phyloP scores from a whole-genome alignment of 2,113 vertebrate species.

The Acrocephalus arundinaceus region DNA sequence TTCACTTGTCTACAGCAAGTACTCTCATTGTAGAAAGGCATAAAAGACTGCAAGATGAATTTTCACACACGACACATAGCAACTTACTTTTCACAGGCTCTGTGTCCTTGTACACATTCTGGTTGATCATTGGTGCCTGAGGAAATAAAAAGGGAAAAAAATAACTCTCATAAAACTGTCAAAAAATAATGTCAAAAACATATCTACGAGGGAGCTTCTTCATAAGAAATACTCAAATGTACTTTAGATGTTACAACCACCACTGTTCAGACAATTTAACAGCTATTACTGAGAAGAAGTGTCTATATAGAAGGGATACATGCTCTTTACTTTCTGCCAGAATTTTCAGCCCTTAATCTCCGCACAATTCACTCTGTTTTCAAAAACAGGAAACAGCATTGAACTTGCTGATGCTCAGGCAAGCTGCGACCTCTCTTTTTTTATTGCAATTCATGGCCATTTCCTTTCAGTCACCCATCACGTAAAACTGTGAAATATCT shows the following conservation, averaged over 20 bases:
- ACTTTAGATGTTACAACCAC: background rate
- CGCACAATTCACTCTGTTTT: background rate
- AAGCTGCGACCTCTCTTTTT: background rate
- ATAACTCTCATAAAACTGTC: background rate
- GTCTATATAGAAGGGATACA: background rate
- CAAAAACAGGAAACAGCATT: background rate
- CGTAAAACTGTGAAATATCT: rapidly evolving
- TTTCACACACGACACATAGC: background rate
- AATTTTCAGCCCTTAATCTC: background rate
- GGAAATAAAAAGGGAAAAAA: background rate
- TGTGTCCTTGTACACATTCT: conserved; percentile 46
- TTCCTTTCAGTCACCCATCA: background rate
- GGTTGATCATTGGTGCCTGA: conserved; percentile 53
- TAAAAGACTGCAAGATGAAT: background rate
- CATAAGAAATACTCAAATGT: background rate
- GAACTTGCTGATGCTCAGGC: background rate
- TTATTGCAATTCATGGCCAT: background rate
- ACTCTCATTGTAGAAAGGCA: background rate
- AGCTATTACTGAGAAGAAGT: background rate
- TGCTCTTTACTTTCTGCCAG: background rate
- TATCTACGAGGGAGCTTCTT: background rate
- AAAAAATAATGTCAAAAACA: background rate
- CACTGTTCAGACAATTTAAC: background rate
- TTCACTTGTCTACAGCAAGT: background rate
- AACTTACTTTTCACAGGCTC: conserved; percentile 74